Conservation (phyloP, 2,888 invertebrate genomes). For the Acanthosepion esculentum region DNA sequence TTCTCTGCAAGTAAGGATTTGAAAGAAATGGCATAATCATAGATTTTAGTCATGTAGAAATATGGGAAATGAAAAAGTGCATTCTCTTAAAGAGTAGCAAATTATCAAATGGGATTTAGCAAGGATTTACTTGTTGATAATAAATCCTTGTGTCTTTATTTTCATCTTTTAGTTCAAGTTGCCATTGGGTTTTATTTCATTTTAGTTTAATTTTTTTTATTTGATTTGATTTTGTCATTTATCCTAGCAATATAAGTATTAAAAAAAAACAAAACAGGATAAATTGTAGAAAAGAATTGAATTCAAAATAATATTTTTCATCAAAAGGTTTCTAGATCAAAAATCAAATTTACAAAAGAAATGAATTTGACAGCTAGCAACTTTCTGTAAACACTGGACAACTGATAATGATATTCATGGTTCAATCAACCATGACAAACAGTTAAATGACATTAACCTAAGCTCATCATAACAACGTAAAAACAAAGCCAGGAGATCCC, state of each 20-base stretch:
- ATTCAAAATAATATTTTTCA: background rate
- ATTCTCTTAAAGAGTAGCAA: background rate
- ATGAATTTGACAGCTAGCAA: background rate
- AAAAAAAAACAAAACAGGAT: background rate
- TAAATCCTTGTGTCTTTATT: background rate
- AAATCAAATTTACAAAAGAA: background rate
- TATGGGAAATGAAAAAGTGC: background rate
- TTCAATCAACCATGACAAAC: background rate
- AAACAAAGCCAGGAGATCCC: slow-evolving; percentile 5
- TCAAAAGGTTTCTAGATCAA: background rate
- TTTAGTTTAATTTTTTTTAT: no score
- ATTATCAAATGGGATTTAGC: background rate
- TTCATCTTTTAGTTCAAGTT: background rate
- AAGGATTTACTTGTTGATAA: background rate
- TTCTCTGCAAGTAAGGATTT: background rate
- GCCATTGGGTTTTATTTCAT: background rate
- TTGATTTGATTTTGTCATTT: background rate
- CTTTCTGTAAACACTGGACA: background rate
- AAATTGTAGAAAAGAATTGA: background rate
- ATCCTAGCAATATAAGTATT: background rate
- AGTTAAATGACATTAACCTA: background rate
- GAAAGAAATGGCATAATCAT: background rate
- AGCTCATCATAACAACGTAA: background rate
- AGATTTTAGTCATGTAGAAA: slow-evolving; percentile 13
- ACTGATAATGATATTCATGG: background rate